Evolutionary conservation across 1,140 invertebrate species (phyloP), one percentile per base, ranked within the genome.

Genomic region (Melitaea cinxia): DNA sequence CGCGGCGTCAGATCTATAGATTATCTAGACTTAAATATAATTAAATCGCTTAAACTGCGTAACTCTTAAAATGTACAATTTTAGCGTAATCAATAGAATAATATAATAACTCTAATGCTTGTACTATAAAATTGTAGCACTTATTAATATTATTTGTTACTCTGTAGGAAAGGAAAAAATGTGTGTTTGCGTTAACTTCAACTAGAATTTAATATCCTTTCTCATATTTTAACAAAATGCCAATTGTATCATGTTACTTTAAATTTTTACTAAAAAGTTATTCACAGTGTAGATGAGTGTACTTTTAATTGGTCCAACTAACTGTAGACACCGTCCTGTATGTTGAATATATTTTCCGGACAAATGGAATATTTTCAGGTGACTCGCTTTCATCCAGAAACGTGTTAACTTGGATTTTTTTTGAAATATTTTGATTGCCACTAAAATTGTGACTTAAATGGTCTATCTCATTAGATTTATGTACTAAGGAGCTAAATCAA

Each of bases 261-360:
- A 45, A 19, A 19, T 10, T 19, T 45, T 19, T 45, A 21, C n/a
- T 17, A 19, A 4, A 45, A 45, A 21, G 17, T 19, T 45, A 42
- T 42, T 1, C 10, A 45, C 19, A 19, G 6, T 0, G 39, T 19
- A 15, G n/a, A 35, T n/a, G 33, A 35, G n/a, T 39, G 1, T 14
- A 42, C 15, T 42, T 19, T 35, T 54, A 37, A 55, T 39, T 55
- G 28, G 33, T 24, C n/a, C 21, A 55, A 35, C 53, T 37, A 55
- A 0, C 30, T 9, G 17, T 55, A 5, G n/a, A 24, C 30, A 23
- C 10, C 21, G 33, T 39, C 7, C 15, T 17, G 37, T 42, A 10
- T 55, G 39, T 54, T 19, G 12, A 9, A 39, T 55, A 55, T 19
- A 55, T 55, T 55, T 56, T 56, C 23, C 53, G n/a, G 39, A n/a